phyloP scores from a whole-genome alignment of 2,113 vertebrate species.

The Phrynosoma platyrhinos region DNA sequence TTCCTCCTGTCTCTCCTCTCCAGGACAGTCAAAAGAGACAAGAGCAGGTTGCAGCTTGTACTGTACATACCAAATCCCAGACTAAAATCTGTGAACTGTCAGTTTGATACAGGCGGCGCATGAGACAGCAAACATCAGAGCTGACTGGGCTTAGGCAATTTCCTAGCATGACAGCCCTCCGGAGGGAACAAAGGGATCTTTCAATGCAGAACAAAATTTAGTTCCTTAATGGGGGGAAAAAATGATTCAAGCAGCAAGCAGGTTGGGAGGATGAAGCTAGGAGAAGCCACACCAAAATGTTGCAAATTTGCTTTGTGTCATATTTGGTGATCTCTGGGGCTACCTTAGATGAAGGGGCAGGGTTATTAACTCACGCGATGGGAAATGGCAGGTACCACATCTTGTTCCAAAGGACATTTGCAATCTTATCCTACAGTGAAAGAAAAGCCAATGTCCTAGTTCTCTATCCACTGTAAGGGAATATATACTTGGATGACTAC shows the following conservation, averaged over 20 bases:
- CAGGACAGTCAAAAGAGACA: conserved; percentile 8
- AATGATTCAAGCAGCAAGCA: conserved; percentile 43
- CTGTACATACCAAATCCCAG: conserved; percentile 40
- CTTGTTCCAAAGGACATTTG: fast-evolving
- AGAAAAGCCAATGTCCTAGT: fast-evolving
- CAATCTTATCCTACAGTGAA: background rate
- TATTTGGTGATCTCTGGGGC: background rate
- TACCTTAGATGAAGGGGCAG: fast-evolving
- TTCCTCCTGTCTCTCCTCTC: background rate
- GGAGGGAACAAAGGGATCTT: conserved; percentile 56
- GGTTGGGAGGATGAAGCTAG: background rate
- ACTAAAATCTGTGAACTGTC: conserved; percentile 62
- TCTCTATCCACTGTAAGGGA: background rate
- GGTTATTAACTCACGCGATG: fast-evolving
- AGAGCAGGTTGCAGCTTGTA: conserved; percentile 54
- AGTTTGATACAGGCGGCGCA: conserved; percentile 28
- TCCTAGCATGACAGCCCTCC: conserved; percentile 56
- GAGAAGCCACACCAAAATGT: conserved; percentile 22
- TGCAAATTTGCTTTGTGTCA: background rate
- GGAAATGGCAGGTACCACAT: background rate
- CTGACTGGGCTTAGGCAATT: conserved; percentile 61
- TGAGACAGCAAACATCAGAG: conserved; percentile 71
- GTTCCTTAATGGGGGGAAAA: conserved; percentile 47
- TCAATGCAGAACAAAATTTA: conserved; percentile 32
- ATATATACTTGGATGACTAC: too few relatives aligned